Evolutionary conservation across 2,113 vertebrate genomes (phyloP).

Genomic region (Amphilophus citrinellus): DNA sequence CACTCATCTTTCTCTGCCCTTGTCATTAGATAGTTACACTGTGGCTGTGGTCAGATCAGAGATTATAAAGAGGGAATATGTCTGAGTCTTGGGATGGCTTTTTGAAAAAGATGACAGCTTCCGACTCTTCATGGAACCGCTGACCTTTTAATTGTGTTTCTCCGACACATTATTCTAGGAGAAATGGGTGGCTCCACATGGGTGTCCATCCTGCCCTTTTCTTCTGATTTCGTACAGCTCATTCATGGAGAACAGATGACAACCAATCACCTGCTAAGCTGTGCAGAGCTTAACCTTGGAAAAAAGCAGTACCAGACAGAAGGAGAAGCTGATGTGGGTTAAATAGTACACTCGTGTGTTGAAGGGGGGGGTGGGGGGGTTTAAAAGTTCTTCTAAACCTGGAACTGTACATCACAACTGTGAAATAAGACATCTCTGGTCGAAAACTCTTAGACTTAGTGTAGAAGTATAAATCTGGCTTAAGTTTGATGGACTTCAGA

Average conservation of each 20-base stretch:
- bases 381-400: neutral
- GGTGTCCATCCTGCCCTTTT: constrained; percentile 48
- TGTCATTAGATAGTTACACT: constrained; percentile 9
- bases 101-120: constrained; percentile 33
- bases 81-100: constrained; percentile 9
- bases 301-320: neutral
- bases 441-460: neutral
- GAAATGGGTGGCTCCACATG: constrained; percentile 14
- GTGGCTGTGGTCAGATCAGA: neutral
- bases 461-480: neutral
- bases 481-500: neutral
- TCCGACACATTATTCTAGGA: constrained; percentile 22
- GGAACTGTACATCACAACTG: neutral
- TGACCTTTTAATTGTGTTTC: constrained; percentile 57
- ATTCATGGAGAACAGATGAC: constrained; percentile 36
- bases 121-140: constrained; percentile 11
- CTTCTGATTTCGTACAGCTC: constrained; percentile 21
- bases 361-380: neutral
- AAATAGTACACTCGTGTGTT: neutral
- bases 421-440: neutral
- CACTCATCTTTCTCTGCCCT: neutral
- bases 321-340: neutral
- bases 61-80: constrained; percentile 11
- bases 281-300: neutral
- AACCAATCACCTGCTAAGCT: constrained; percentile 28